Evolutionary conservation across 2,113 vertebrate species (phyloP).

Genomic region (Camelus dromedarius): DNA sequence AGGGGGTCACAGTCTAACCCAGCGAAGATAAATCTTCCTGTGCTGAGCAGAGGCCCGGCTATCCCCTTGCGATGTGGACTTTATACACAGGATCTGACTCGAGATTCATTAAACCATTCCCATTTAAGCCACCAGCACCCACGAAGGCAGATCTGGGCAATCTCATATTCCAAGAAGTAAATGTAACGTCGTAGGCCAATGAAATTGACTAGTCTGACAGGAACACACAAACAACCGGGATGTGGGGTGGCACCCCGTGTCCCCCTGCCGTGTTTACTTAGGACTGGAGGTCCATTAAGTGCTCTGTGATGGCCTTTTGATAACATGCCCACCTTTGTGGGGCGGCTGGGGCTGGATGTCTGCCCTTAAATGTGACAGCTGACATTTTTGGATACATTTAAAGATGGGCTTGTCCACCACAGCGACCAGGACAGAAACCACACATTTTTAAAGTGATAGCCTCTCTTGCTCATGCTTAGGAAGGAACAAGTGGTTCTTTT

Average conservation of each 20-base stretch:
- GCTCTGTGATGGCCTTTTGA: constrained; percentile 81
- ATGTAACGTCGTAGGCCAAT: constrained; percentile 42
- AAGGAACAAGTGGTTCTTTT: constrained; percentile 7
- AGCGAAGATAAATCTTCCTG: constrained; percentile 66
- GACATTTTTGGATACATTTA: constrained; percentile 74
- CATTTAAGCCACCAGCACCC: constrained; percentile 35
- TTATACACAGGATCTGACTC: constrained; percentile 72
- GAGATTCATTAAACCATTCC: constrained; percentile 59
- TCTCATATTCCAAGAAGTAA: constrained; percentile 75
- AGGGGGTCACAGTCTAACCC: constrained; percentile 52
- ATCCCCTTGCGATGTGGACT: neutral
- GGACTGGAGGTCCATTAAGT: constrained; percentile 81
- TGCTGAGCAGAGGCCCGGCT: constrained; percentile 36
- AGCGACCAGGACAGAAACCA: constrained; percentile 63
- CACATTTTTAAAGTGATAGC: constrained; percentile 25
- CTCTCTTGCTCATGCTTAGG: neutral
- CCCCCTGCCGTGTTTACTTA: constrained; percentile 69
- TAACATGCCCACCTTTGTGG: constrained; percentile 72
- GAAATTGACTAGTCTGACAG: constrained; percentile 78
- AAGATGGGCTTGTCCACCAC: constrained; percentile 54
- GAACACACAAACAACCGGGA: constrained; percentile 79
- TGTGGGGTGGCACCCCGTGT: neutral
- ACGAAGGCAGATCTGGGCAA: constrained; percentile 73
- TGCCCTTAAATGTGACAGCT: constrained; percentile 75
- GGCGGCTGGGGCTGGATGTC: constrained; percentile 53